Percentiles rank a stretch among this genome's conserved stretches.
These are phyloP conservation scores for Eristalis tenax DNA, from an alignment of 2,888 invertebrate genomes.

Conservation along the genomic window DNA sequence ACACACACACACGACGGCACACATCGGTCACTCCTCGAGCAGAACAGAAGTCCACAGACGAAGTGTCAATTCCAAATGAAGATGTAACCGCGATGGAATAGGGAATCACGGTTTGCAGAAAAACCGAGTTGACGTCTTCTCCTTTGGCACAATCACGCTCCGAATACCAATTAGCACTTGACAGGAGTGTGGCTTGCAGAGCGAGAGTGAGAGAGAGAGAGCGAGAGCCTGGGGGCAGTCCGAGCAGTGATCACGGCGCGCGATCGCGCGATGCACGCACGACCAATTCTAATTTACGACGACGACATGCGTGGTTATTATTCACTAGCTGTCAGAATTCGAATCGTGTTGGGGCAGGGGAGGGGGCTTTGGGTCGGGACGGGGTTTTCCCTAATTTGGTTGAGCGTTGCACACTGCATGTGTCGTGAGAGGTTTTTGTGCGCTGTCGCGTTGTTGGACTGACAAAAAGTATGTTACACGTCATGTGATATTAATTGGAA, in stretches of 20 bases:
- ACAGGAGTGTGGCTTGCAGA: conserved; percentile 8
- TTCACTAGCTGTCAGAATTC: conserved; percentile 67
- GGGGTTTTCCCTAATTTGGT: conserved; percentile 42
- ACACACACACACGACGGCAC: background rate
- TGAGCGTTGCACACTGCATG: background rate
- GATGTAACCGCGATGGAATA: conserved; percentile 64
- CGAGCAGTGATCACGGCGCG: background rate
- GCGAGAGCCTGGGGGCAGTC: background rate
- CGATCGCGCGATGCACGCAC: conserved; percentile 62
- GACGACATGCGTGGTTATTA: conserved; percentile 54
- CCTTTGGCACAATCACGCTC: conserved; percentile 52
- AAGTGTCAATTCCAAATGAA: conserved; percentile 65
- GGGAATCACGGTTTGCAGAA: conserved; percentile 31
- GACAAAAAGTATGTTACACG: conserved; percentile 2
- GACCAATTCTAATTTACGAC: conserved; percentile 66
- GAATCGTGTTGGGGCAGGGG: conserved; percentile 15
- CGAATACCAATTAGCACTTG: conserved; percentile 70
- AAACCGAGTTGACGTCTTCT: conserved; percentile 30
- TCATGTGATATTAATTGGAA: background rate
- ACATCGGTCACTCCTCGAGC: background rate
- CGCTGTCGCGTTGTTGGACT: background rate
- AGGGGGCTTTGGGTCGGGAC: background rate
- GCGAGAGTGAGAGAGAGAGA: conserved; percentile 3
- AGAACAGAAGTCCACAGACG: conserved; percentile 8
- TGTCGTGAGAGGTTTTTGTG: background rate